Conservation (phyloP, 2,797 vertebrate species). For the Holocentrus rufus region DNA sequence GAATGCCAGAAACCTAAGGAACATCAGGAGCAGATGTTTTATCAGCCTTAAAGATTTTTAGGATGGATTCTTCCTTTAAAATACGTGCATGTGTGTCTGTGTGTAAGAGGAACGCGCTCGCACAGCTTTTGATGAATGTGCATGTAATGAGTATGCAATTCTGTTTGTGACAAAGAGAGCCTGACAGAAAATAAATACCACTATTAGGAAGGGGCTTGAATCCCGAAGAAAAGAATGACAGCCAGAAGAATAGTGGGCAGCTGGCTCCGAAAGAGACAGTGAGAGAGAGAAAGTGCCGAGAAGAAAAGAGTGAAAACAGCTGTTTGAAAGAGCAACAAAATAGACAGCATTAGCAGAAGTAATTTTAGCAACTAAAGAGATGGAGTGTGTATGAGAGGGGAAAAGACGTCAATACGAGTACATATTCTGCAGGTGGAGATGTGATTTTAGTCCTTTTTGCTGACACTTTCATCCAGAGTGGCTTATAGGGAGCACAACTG, state of each 20-base stretch:
- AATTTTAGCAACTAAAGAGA: conserved; percentile 29
- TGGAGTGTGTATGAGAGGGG: not conserved
- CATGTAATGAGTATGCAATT: conserved; percentile 51
- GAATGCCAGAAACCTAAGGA: not conserved
- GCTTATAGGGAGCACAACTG: no score
- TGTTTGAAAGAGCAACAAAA: conserved; percentile 33
- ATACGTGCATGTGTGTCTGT: not conserved
- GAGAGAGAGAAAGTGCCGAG: conserved; percentile 17
- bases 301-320: conserved; percentile 44
- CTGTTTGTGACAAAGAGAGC: conserved; percentile 57
- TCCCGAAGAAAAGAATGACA: conserved; percentile 56
- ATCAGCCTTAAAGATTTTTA: not conserved
- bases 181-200: conserved; percentile 71
- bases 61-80: not conserved
- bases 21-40: conserved; percentile 17
- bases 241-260: conserved; percentile 60
- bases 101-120: conserved; percentile 14
- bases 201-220: conserved; percentile 54
- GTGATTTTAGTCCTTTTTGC: not conserved
- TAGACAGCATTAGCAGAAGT: conserved; percentile 5
- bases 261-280: conserved; percentile 49
- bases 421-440: not conserved
- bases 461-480: no score
- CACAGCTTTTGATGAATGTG: conserved; percentile 27
- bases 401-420: conserved; percentile 8